phyloP scores from a whole-genome alignment of 2,113 vertebrate species.

The Phaethon lepturus region DNA sequence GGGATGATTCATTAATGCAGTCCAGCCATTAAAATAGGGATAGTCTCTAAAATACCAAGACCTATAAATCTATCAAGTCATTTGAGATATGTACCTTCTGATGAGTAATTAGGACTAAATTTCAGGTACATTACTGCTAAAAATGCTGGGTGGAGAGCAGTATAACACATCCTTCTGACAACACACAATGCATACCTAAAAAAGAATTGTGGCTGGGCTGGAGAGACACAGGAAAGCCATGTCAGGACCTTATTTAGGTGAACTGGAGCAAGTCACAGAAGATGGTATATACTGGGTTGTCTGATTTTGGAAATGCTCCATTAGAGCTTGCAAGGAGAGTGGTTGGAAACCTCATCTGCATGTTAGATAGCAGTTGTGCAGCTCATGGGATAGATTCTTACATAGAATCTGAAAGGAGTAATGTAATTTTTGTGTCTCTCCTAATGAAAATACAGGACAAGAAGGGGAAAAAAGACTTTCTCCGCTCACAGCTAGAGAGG shows the following conservation, averaged over 20 bases:
- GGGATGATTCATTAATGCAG: neutral
- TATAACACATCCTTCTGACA: neutral
- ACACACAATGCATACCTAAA: neutral
- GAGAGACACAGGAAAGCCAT: neutral
- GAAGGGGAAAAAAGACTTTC: neutral
- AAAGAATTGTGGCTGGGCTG: neutral
- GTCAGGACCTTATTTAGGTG: neutral
- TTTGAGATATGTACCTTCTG: neutral
- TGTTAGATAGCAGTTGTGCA: neutral
- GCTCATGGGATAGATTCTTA: neutral
- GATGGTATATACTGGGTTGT: neutral
- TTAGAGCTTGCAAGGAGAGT: neutral
- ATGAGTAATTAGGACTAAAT: neutral
- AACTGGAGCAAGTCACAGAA: neutral
- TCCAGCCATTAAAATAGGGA: neutral
- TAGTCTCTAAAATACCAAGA: slow-evolving; percentile 19
- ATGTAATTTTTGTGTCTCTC: neutral
- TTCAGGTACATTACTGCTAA: neutral
- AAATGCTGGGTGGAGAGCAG: neutral
- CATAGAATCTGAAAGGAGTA: neutral
- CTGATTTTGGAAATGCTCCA: neutral
- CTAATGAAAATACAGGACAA: neutral
- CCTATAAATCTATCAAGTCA: neutral
- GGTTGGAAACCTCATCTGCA: neutral
- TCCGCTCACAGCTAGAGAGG: neutral